Conservation (phyloP, 2,797 vertebrate species). For the Rhodeus uyekii region DNA sequence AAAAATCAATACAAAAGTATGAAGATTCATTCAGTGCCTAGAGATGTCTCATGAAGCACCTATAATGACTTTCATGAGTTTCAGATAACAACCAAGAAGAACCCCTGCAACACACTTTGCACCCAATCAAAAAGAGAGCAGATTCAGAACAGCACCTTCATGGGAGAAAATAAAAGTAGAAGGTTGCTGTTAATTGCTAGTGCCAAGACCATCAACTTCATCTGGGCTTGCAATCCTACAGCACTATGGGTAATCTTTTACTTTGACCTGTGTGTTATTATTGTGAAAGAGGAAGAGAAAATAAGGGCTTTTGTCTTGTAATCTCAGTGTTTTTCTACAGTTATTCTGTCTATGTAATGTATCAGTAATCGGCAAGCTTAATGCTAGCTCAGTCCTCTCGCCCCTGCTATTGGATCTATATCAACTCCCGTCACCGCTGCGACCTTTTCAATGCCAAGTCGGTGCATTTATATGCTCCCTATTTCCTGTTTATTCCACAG, state of each 20-base stretch:
- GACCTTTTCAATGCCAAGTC: conserved; percentile 30
- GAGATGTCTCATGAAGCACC: background rate
- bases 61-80: background rate
- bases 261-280: conserved; percentile 21
- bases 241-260: background rate
- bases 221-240: background rate
- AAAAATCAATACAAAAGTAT: background rate
- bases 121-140: background rate
- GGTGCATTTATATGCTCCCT: conserved; percentile 44
- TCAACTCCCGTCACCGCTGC: conserved; percentile 28
- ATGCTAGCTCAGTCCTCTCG: conserved; percentile 38
- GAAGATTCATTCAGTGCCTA: background rate
- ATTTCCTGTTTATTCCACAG: conserved; percentile 50
- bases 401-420: conserved; percentile 36
- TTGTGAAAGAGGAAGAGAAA: background rate
- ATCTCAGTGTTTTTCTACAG: conserved; percentile 9
- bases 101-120: background rate
- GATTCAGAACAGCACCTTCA: background rate
- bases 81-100: background rate
- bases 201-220: background rate
- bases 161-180: background rate
- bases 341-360: conserved; percentile 31
- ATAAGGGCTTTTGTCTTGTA: background rate
- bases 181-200: background rate
- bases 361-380: conserved; percentile 39